These are phyloP conservation scores for Periophthalmus magnuspinnatus DNA, from an alignment of 2,797 vertebrate genomes.

Conservation along the genomic window DNA sequence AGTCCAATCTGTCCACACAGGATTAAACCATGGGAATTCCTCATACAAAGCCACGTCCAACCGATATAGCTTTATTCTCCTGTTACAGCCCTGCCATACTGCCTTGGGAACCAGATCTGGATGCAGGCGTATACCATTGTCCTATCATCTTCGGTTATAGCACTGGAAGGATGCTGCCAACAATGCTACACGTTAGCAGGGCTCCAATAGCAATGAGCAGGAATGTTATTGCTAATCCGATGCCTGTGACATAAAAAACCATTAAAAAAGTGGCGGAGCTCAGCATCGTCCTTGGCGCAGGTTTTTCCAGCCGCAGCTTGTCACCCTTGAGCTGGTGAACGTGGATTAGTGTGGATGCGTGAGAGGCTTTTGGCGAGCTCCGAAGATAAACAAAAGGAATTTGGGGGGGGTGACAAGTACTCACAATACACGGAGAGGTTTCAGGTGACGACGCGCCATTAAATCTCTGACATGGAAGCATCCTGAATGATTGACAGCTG, in stretches of 20 bases:
- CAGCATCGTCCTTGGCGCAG: slow-evolving; percentile 60
- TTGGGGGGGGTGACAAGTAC: slow-evolving; percentile 28
- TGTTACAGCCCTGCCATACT: slow-evolving; percentile 73
- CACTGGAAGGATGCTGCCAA: slow-evolving; percentile 48
- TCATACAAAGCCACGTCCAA: slow-evolving; percentile 78
- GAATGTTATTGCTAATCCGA: slow-evolving; percentile 59
- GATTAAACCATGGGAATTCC: slow-evolving; percentile 82
- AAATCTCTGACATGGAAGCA: slow-evolving; percentile 27
- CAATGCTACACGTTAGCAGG: slow-evolving; percentile 63
- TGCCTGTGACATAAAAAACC: slow-evolving; percentile 69
- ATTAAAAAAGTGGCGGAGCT: slow-evolving; percentile 66
- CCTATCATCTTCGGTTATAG: slow-evolving; percentile 41
- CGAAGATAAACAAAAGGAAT: slow-evolving; percentile 55
- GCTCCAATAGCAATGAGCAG: slow-evolving; percentile 53
- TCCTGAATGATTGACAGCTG: slow-evolving; percentile 14
- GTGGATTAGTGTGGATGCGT: slow-evolving; percentile 62
- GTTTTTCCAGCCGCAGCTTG: slow-evolving; percentile 59
- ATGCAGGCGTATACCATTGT: slow-evolving; percentile 55
- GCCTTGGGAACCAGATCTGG: slow-evolving; percentile 55
- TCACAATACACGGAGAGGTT: slow-evolving; percentile 37
- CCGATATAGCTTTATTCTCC: slow-evolving; percentile 75
- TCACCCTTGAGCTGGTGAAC: slow-evolving; percentile 57
- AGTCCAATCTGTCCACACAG: slow-evolving; percentile 83
- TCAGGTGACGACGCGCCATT: slow-evolving; percentile 34
- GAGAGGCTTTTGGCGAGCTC: slow-evolving; percentile 60